Evolutionary conservation across 2,113 vertebrate species (phyloP).

Genomic region (Catharus bicknelli): DNA sequence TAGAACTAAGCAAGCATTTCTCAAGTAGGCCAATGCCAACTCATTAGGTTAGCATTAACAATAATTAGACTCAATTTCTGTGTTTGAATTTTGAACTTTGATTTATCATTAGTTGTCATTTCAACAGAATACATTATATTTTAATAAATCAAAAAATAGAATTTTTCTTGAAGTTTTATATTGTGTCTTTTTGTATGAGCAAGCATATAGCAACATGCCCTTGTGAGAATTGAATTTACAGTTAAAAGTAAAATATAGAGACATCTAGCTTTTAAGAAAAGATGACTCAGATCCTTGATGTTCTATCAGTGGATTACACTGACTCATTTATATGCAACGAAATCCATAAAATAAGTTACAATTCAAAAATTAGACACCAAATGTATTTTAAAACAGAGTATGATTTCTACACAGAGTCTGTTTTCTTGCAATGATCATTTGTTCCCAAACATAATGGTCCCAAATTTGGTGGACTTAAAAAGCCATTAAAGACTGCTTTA

Average conservation of each 20-base stretch:
- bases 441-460: background rate
- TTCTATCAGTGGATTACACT: background rate
- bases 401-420: background rate
- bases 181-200: background rate
- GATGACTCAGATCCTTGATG: background rate
- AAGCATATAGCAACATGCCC: background rate
- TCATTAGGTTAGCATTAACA: background rate
- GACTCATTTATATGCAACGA: background rate
- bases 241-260: background rate
- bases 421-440: background rate
- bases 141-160: background rate
- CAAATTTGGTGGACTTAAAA: background rate
- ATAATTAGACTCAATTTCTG: background rate
- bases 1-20: background rate
- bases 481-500: background rate
- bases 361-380: background rate
- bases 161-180: background rate
- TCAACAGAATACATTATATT: background rate
- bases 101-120: background rate
- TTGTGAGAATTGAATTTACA: background rate
- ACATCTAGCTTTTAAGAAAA: background rate
- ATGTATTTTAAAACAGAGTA: background rate
- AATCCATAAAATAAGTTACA: background rate
- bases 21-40: background rate
- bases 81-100: background rate